A percentile compares a stretch with the other conserved stretches of the same genome.
Evolutionary conservation across 1,140 invertebrate species (phyloP).

Genomic region (Leptinotarsa lineolata): DNA sequence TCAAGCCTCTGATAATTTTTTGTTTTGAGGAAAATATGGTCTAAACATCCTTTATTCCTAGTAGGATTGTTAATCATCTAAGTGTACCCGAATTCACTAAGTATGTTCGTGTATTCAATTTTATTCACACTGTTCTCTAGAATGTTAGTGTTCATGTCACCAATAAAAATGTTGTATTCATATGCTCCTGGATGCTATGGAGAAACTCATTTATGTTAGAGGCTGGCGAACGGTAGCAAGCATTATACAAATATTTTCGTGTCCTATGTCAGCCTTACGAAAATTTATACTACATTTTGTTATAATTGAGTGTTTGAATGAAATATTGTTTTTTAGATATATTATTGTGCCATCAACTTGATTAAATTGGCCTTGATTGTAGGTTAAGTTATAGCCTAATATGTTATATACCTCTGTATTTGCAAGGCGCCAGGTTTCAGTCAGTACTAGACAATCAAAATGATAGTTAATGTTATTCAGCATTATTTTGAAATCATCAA

Average conservation of each 20-base stretch:
- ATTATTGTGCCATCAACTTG: constrained; percentile 9
- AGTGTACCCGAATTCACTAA: constrained; percentile 10
- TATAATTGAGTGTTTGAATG: constrained; percentile 2
- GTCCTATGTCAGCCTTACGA: not conserved
- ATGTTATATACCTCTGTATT: not conserved
- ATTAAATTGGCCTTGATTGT: constrained; percentile 6
- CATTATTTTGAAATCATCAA: too few species aligned
- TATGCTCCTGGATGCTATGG: constrained; percentile 4
- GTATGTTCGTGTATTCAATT: not conserved
- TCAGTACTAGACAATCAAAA: not conserved
- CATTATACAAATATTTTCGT: constrained; percentile 10
- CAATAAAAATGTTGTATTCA: not conserved
- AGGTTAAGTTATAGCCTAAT: not conserved
- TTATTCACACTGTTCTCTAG: not conserved
- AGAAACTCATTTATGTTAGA: constrained; percentile 4
- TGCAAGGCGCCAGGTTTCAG: not conserved
- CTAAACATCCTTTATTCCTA: not conserved
- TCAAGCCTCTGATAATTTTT: constrained; percentile 10
- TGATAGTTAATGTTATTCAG: not conserved
- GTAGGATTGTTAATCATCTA: constrained; percentile 14
- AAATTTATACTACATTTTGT: constrained; percentile 15
- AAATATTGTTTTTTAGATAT: constrained; percentile 8
- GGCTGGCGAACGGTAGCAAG: constrained; percentile 9
- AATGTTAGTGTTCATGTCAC: not conserved
- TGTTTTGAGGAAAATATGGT: constrained; percentile 4